Base-by-base conservation (phyloP, 2,888 invertebrate genomes). In the Napeogenes sylphis region DNA sequence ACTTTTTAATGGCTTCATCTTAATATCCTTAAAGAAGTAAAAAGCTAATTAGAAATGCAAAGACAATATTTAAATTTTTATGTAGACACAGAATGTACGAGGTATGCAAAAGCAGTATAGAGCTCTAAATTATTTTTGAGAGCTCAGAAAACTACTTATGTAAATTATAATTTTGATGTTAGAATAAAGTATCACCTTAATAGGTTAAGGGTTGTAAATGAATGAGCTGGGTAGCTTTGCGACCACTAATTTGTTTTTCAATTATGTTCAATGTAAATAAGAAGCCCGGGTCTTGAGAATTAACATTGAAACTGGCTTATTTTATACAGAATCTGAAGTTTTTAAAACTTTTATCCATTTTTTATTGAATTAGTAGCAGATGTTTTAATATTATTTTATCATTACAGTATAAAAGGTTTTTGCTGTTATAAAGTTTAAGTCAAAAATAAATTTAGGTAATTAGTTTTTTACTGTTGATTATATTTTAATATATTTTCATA, bases 161-260 rank as follows among this genome's bases (percentile, higher is more conserved):
- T 6, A 47, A 47, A 47, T 51, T 51, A 30, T 30, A 51, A 10
- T 30, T 51, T 30, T 51, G 6, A 30, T 30, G 8, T 21, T 10
- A 51, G 3, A 51, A 51, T 51, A 6, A 47, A 47, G 47, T 47
- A 14, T 14, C 47, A 6, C 6, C 4, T 47, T 13, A 47, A 14
- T 51, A n/a, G 21, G 6, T 21, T 30, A 10, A 30, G 30, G 5
- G 21, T 30, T 51, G 51, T 30, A 30, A 30, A 51, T 21, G 30
- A 2, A 51, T 51, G 51, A 30, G 51, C 30, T 51, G 51, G 8
- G 21, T 51, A 30, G 10, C 51, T 21, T 30, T 51, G 51, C 10
- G 51, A 51, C 51, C 51, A 30, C 51, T 51, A 21, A 51, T 51
- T 51, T 51, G 30, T 51, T 10, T 51, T 51, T 47, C 47, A 47